Evolutionary conservation across 2,797 vertebrate genomes (phyloP).

Genomic region (Acanthis flammea): DNA sequence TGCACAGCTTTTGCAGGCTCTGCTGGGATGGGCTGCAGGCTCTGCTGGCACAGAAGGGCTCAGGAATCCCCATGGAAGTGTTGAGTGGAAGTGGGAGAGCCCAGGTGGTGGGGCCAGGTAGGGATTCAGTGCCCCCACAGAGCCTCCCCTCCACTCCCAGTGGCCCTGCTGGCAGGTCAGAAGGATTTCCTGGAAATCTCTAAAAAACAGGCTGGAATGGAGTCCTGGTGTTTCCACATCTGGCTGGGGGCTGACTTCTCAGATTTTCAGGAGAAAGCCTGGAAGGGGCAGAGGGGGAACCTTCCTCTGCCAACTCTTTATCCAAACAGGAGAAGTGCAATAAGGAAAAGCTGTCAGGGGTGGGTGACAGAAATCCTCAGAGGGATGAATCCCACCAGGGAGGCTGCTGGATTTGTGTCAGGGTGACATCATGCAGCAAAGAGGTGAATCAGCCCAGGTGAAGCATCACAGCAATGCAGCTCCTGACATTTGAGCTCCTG

Average conservation of each 20-base stretch:
- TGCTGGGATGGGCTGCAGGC: not conserved
- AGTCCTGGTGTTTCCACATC: not conserved
- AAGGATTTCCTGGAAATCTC: not conserved
- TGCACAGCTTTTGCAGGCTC: not conserved
- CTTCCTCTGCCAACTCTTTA: not conserved
- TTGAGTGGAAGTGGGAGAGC: not conserved
- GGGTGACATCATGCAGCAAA: not conserved
- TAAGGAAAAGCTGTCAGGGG: not conserved
- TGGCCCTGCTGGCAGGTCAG: not conserved
- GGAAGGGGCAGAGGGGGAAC: not conserved
- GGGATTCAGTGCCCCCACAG: not conserved
- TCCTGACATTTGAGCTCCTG: not conserved
- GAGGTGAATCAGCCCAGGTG: not conserved
- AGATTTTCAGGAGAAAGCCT: not conserved
- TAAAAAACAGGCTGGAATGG: not conserved
- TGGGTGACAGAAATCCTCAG: not conserved
- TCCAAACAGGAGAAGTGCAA: not conserved
- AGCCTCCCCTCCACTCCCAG: not conserved
- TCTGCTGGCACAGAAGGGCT: not conserved
- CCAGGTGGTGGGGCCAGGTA: not conserved
- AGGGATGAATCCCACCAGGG: not conserved
- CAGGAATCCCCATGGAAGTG: not conserved
- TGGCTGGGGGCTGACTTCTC: not conserved
- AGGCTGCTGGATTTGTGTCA: not conserved
- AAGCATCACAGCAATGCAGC: not conserved